Base-by-base conservation (phyloP, 2,113 vertebrate genomes). In the Coreoperca whiteheadi region DNA sequence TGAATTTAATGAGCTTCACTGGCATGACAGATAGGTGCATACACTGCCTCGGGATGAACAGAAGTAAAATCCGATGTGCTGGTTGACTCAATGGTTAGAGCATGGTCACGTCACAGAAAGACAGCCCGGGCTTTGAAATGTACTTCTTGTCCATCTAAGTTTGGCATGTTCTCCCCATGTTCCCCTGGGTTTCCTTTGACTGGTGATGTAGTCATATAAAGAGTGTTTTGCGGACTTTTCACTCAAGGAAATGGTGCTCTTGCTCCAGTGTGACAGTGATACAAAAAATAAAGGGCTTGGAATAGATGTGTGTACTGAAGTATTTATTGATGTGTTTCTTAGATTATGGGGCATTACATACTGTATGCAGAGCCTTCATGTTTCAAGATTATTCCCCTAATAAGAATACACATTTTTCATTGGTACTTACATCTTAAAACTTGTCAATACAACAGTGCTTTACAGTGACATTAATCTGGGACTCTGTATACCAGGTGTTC, bases 1-100 rank as follows among this genome's bases (percentile, higher is more conserved):
- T 79, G 81, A 68, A 88, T 85, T 82, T 76, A 85, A 82, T 85
- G 71, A 72, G 71, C 60, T 79, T 82, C 74, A 60, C 61, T 43
- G 46, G 12, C 34, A 46, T 76, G 79, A 79, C 79, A 69, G 74
- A 82, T 67, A 85, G 11, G 0, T 34, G 28, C 3, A 3, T 28
- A 48, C 46, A 77, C 61, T 34, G 82, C 77, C 74, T n/a, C 9
- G 8, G 67, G 71, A 68, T 23, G 71, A 77, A 60, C 51, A 41
- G 61, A 74, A 56, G 60, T 21, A 57, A 76, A 73, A 77, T 81
- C 68, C 15, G 63, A 83, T 74, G 25, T 34, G 39, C 53, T 25
- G 14, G 48, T 66, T 69, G 77, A 74, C 78, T 74, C 65, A 39
- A n/a, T 61, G 66, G 53, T 83, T 57, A 48, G 14, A 46, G 61